Conservation (phyloP, 2,888 invertebrate genomes). For the Sisyra terminalis region DNA sequence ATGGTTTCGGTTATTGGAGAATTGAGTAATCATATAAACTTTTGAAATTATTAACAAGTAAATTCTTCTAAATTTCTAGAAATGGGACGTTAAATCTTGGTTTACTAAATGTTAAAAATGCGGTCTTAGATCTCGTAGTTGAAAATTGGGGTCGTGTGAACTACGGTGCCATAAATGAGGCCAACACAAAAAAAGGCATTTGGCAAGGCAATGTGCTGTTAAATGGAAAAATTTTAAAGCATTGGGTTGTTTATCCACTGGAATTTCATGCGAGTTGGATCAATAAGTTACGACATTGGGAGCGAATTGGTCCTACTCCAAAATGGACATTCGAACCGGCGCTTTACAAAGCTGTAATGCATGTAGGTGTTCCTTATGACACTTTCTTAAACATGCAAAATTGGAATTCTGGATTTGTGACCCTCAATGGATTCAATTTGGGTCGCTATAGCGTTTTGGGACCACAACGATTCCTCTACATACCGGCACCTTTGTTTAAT, state of each 20-base stretch:
- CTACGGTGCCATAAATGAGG: slow-evolving; percentile 22
- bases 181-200: slow-evolving; percentile 24
- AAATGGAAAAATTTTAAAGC: slow-evolving; percentile 22
- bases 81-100: slow-evolving; percentile 20
- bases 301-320: not conserved
- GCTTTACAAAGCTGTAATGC: slow-evolving; percentile 34
- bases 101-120: slow-evolving; percentile 14
- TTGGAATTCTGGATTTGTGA: slow-evolving; percentile 80
- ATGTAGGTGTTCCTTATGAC: slow-evolving; percentile 36
- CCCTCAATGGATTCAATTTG: slow-evolving; percentile 71
- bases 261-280: slow-evolving; percentile 33
- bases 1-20: slow-evolving; percentile 27
- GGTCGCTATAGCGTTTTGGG: slow-evolving; percentile 76
- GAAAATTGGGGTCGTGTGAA: slow-evolving; percentile 78
- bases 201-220: slow-evolving; percentile 27
- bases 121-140: slow-evolving; percentile 27
- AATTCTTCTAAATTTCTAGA: slow-evolving; percentile 11
- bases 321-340: slow-evolving; percentile 28
- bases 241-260: slow-evolving; percentile 32
- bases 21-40: slow-evolving; percentile 14
- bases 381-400: slow-evolving; percentile 60
- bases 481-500: slow-evolving; percentile 58
- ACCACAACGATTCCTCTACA: slow-evolving; percentile 67
- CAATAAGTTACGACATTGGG: slow-evolving; percentile 11
- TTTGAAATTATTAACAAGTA: not conserved